Base-by-base conservation (phyloP, 1,140 invertebrate genomes). In the Gonatopus flavifemur region DNA sequence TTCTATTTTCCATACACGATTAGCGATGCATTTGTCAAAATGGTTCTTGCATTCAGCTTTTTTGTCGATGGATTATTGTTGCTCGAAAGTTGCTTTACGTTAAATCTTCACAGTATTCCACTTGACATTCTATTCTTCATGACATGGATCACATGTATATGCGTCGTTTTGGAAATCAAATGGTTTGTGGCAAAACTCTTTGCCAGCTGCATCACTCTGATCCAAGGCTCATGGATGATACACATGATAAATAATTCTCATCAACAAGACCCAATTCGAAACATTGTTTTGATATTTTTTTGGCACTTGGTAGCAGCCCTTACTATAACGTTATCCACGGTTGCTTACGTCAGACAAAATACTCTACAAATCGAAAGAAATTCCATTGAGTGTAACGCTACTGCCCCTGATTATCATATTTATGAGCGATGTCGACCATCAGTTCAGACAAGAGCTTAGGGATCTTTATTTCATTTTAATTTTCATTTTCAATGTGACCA, bases 221-320 rank as follows among this genome's bases (percentile, higher is more conserved):
- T 77, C 4, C 76, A 79, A 41, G 76, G 76, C 18, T 52, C 57
- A 40, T 79, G 76, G 76, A 69, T 76, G 30, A 66, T 70, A 6
- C 74, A 77, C 31, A 70, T 74, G 61, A 64, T 76, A 7, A 40
- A 68, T 40, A 41, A 69, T 13, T 59, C 62, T 40, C 55, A 50
- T 3, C 41, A 44, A 6, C 51, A 59, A 6, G 28, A 44, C 37
- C 22, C 64, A 1, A 30, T 45, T 3, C 18, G 56, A n/a, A 59
- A 68, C 31, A n/a, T n/a, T n/a, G 61, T 76, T n/a, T 38, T 78
- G 0, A 57, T 64, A 13, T 76, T 76, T 40, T 66, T 74, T 7
- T 76, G 73, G 76, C 73, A 78, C 20, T 49, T 72, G 19, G 72
- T 70, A 24, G 66, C 57, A 16, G 70, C 72, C 18, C 74, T 70